Conservation (phyloP, 2,888 invertebrate species). For the Lamproptera curius region DNA sequence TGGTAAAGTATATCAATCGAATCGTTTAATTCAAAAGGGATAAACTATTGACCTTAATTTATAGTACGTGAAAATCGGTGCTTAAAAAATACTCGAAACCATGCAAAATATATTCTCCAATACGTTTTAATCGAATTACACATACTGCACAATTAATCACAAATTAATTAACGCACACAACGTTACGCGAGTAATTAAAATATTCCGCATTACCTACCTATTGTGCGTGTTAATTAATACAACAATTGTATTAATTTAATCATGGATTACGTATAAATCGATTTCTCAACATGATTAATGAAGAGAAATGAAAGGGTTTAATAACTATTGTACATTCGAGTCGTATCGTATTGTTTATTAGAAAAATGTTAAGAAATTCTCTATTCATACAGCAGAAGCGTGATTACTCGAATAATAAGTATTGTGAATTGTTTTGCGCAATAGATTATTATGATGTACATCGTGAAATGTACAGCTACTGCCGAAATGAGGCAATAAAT, state of each 20-base stretch:
- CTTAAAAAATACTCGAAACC: too few relatives aligned
- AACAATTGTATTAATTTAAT: conserved; percentile 18
- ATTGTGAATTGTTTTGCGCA: too few relatives aligned
- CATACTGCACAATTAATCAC: conserved; percentile 4
- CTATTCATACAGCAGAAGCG: neutral
- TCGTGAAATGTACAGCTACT: too few relatives aligned
- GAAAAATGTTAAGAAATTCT: conserved; percentile 6
- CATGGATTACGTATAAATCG: conserved; percentile 16
- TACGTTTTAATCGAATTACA: too few relatives aligned
- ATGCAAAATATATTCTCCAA: too few relatives aligned
- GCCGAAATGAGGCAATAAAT: too few relatives aligned
- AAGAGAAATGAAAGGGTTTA: conserved; percentile 12
- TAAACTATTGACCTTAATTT: too few relatives aligned
- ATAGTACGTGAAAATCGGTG: too few relatives aligned
- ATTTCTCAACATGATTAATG: conserved; percentile 22
- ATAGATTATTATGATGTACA: too few relatives aligned
- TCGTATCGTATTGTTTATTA: conserved; percentile 9
- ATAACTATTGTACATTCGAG: conserved; percentile 14
- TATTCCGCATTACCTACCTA: too few relatives aligned
- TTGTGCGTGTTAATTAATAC: conserved; percentile 16
- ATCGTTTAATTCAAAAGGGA: too few relatives aligned
- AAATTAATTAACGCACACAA: neutral
- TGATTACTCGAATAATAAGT: neutral
- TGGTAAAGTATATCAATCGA: too few relatives aligned
- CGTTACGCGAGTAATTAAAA: conserved; percentile 5